phyloP scores from a whole-genome alignment of 2,797 vertebrate genomes.

The Coranthus polyacanthus region DNA sequence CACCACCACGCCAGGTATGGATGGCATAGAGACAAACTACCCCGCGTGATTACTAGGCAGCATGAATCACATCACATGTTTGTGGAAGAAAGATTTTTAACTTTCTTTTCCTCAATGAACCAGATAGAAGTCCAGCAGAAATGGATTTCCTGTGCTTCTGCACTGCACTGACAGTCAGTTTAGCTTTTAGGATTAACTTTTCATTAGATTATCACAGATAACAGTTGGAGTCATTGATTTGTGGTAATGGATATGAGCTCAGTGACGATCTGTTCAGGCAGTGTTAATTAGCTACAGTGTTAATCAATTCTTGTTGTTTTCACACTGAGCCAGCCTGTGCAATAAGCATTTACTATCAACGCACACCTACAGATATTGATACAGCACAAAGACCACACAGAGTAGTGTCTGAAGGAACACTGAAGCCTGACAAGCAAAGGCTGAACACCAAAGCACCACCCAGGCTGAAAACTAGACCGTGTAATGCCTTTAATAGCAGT shows the following conservation, averaged over 20 bases:
- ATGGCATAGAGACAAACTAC: neutral
- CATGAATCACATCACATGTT: constrained; percentile 27
- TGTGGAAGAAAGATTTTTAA: neutral
- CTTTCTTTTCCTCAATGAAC: neutral
- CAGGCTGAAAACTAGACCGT: neutral
- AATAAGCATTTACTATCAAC: neutral
- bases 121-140: constrained; percentile 3
- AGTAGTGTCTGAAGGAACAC: neutral
- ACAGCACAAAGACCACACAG: neutral
- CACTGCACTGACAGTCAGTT: constrained; percentile 1
- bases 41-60: neutral
- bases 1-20: constrained; percentile 80
- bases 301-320: constrained; percentile 4
- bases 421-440: neutral
- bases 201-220: constrained; percentile 48
- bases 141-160: constrained; percentile 23
- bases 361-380: neutral
- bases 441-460: neutral
- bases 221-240: constrained; percentile 34
- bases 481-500: no score
- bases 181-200: constrained; percentile 21
- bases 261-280: neutral
- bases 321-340: neutral
- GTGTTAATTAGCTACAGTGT: constrained; percentile 20
- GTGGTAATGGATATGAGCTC: constrained; percentile 19